phyloP scores from a whole-genome alignment of 1,140 invertebrate genomes.

The Orchesella cincta region DNA sequence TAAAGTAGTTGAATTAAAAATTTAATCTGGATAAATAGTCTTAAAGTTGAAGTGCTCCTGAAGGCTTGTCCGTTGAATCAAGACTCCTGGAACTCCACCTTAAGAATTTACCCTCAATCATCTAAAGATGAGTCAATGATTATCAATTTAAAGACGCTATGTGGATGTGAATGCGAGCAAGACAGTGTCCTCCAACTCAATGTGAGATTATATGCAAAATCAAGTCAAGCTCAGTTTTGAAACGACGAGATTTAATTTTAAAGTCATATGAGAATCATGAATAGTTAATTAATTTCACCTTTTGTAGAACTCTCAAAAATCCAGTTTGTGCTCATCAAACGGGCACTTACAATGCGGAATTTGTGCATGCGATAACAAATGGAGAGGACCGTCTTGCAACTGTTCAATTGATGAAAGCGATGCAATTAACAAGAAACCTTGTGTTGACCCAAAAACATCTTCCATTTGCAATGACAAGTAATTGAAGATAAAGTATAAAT shows the following conservation, averaged over 20 bases:
- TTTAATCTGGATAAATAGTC: background rate
- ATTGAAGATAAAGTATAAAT: too few species aligned
- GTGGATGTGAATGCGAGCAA: slow-evolving; percentile 20
- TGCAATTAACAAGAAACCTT: background rate
- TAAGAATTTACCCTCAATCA: slow-evolving; percentile 8
- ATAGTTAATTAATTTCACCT: too few species aligned
- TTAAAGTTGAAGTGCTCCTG: slow-evolving; percentile 6
- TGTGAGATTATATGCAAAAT: too few species aligned
- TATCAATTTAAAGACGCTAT: background rate
- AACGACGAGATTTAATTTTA: too few species aligned
- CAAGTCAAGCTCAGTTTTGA: too few species aligned
- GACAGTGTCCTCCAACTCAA: background rate
- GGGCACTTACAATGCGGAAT: slow-evolving; percentile 18
- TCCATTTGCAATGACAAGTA: background rate
- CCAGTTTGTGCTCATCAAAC: background rate
- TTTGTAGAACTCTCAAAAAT: background rate
- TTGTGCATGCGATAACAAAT: background rate
- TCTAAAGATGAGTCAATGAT: background rate
- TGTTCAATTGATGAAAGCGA: background rate
- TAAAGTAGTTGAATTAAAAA: too few species aligned
- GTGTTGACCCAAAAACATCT: background rate
- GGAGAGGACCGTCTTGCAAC: slow-evolving; percentile 19
- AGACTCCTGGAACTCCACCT: background rate
- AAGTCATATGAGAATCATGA: too few species aligned
- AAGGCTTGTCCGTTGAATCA: slow-evolving; percentile 6